These are phyloP conservation scores for Peromyscus polionotus DNA, from an alignment of 2,113 vertebrate genomes.

Conservation along the genomic window DNA sequence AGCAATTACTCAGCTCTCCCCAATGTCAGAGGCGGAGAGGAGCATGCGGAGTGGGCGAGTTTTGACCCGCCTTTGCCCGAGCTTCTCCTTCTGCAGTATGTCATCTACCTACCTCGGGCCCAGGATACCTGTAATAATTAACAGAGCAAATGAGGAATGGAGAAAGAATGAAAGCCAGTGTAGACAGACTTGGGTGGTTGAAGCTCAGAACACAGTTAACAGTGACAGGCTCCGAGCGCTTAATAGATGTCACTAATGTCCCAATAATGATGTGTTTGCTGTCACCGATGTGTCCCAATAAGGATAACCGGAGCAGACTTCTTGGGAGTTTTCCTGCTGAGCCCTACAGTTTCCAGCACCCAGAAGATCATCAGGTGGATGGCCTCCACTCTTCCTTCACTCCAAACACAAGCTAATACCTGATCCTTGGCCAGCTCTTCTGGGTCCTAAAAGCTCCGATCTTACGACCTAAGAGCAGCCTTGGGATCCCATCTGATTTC, in stretches of 20 bases:
- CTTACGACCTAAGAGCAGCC: constrained; percentile 35
- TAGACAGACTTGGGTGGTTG: not conserved
- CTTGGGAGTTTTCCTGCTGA: not conserved
- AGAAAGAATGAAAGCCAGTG: constrained; percentile 7
- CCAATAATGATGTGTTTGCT: not conserved
- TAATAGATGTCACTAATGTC: constrained; percentile 38
- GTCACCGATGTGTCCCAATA: not conserved
- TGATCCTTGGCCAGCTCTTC: constrained; percentile 36
- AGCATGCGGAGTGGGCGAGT: constrained; percentile 74
- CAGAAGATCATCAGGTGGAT: not conserved
- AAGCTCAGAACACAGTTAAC: not conserved
- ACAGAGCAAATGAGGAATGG: constrained; percentile 56
- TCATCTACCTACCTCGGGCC: constrained; percentile 65
- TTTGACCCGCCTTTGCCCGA: constrained; percentile 67
- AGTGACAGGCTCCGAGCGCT: not conserved
- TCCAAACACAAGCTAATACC: constrained; percentile 58
- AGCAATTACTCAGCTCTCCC: constrained; percentile 82
- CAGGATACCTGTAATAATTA: constrained; percentile 2
- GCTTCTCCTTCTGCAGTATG: constrained; percentile 64
- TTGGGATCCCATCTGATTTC: not conserved
- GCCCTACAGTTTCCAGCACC: not conserved
- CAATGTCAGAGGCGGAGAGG: constrained; percentile 68
- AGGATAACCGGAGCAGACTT: not conserved
- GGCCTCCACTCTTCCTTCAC: not conserved
- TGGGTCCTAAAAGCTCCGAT: constrained; percentile 41